These are phyloP conservation scores for Anser cygnoides DNA, from an alignment of 2,113 vertebrate species.

Conservation along the genomic window DNA sequence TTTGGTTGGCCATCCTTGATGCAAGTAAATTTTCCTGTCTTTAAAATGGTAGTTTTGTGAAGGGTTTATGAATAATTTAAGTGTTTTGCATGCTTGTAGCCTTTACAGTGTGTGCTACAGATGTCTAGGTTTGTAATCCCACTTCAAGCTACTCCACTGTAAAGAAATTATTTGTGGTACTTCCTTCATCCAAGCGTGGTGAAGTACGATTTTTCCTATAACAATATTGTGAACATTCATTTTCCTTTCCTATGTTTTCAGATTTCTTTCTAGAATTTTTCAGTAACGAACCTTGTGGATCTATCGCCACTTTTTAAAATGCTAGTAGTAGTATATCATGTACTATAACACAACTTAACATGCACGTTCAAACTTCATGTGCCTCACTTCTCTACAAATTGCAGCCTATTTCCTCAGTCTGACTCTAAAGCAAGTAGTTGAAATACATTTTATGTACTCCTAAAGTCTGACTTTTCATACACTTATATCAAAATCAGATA, in stretches of 20 bases:
- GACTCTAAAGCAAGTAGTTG: neutral
- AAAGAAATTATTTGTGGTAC: neutral
- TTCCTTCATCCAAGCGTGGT: neutral
- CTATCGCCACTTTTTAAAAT: neutral
- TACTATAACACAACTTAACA: neutral
- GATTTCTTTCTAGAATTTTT: neutral
- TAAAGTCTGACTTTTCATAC: neutral
- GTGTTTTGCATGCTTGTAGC: neutral
- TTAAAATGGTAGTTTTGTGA: conserved; percentile 6
- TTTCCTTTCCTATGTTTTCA: neutral
- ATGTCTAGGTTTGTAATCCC: neutral
- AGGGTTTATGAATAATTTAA: neutral
- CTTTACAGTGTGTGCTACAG: neutral
- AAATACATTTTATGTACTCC: neutral
- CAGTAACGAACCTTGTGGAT: neutral
- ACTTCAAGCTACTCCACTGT: neutral
- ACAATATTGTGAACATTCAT: neutral
- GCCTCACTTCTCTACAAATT: neutral
- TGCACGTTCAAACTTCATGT: neutral
- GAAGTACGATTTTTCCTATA: neutral
- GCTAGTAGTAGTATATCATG: neutral
- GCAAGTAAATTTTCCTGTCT: neutral
- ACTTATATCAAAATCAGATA: neutral
- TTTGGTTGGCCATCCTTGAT: neutral
- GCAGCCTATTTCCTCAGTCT: neutral